A percentile compares a stretch with the other conserved stretches of the same genome.
Conservation (phyloP, 1,140 invertebrate genomes). For the Drosophila sproati region DNA sequence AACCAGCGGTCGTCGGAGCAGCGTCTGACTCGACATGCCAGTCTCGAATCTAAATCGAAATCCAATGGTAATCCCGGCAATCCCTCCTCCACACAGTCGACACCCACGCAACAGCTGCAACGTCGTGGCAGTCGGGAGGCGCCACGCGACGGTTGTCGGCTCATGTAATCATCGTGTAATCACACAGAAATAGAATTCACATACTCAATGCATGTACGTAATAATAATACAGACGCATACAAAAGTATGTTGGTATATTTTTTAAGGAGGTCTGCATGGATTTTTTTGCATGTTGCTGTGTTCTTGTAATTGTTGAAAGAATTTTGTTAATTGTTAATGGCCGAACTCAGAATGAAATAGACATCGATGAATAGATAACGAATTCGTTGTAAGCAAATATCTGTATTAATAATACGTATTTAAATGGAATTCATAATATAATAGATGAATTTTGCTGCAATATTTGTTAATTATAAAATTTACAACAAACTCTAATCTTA, state of each 20-base stretch:
- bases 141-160: slow-evolving; percentile 52
- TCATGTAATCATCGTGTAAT: slow-evolving; percentile 56
- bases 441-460: slow-evolving; percentile 81
- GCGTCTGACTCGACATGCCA: slow-evolving; percentile 68
- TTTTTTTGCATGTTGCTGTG: slow-evolving; percentile 39
- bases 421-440: slow-evolving; percentile 69
- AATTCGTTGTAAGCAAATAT: slow-evolving; percentile 50
- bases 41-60: slow-evolving; percentile 61
- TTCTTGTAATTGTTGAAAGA: slow-evolving; percentile 59
- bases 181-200: slow-evolving; percentile 20
- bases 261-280: slow-evolving; percentile 10
- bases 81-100: slow-evolving; percentile 55
- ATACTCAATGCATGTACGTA: slow-evolving; percentile 69
- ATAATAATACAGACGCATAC: slow-evolving; percentile 12
- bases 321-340: slow-evolving; percentile 51
- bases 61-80: slow-evolving; percentile 41
- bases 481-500: slow-evolving; percentile 72
- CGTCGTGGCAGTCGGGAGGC: slow-evolving; percentile 51
- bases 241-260: slow-evolving; percentile 25
- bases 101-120: slow-evolving; percentile 57
- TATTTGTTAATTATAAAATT: slow-evolving; percentile 81
- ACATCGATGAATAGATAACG: slow-evolving; percentile 67
- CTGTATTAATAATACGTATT: slow-evolving; percentile 57
- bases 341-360: slow-evolving; percentile 22
- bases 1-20: slow-evolving; percentile 54